These are phyloP conservation scores for Oreonectes daqikongensis DNA, from an alignment of 2,797 vertebrate species.

Conservation along the genomic window DNA sequence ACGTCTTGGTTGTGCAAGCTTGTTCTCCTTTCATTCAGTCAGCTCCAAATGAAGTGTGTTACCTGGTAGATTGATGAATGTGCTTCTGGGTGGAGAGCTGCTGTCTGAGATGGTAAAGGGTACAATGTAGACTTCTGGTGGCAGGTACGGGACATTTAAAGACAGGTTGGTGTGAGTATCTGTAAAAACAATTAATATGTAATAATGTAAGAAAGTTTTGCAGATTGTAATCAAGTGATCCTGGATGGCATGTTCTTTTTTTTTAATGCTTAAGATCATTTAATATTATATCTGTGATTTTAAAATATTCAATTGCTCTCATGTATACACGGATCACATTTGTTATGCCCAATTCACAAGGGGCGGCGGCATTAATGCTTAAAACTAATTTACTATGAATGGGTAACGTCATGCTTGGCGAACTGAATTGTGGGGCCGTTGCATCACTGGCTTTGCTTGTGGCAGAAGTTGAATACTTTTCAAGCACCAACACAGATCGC, in stretches of 20 bases:
- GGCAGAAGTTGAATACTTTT: not conserved
- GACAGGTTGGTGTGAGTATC: slow-evolving; percentile 84
- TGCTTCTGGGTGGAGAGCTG: slow-evolving; percentile 78
- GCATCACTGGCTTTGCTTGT: not conserved
- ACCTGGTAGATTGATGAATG: slow-evolving; percentile 82
- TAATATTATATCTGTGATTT: not conserved
- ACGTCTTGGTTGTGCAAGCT: not conserved
- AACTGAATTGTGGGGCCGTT: no score
- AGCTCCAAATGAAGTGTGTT: slow-evolving; percentile 35
- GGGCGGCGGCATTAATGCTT: no score
- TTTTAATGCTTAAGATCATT: no score
- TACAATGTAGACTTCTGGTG: slow-evolving; percentile 78
- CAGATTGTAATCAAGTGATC: no score
- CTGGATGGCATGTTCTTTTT: no score
- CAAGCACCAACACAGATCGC: no score
- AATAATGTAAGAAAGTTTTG: no score
- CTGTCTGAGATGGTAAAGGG: slow-evolving; percentile 82
- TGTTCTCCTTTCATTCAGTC: not conserved
- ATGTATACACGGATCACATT: not conserved
- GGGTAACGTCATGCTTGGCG: no score
- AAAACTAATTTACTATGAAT: no score
- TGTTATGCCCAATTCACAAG: no score
- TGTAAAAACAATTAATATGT: no score
- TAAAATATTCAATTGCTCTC: not conserved
- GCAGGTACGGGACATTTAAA: slow-evolving; percentile 77